A percentile compares a stretch with the other conserved stretches of the same genome.
Evolutionary conservation across 2,888 invertebrate species (phyloP).

Genomic region (Amphipoea lucens): DNA sequence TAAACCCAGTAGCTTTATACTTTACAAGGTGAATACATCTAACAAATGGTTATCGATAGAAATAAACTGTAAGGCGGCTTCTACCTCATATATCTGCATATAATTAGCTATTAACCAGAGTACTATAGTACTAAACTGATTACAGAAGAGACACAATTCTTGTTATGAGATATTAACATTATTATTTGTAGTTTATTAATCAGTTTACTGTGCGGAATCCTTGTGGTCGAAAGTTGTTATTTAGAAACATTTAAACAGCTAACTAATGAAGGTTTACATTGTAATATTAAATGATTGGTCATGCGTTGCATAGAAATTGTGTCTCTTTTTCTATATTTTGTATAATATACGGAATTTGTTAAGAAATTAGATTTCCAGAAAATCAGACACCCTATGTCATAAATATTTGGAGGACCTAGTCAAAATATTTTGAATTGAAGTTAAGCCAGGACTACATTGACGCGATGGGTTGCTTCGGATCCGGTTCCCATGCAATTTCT

Average conservation of each 20-base stretch:
- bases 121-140: constrained; percentile 35
- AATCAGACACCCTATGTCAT: too few species aligned
- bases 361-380: background rate
- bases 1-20: constrained; percentile 17
- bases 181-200: constrained; percentile 13
- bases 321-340: background rate
- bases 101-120: constrained; percentile 55
- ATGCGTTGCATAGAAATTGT: background rate
- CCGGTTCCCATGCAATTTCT: background rate
- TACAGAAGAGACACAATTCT: constrained; percentile 39
- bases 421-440: constrained; percentile 1
- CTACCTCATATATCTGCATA: constrained; percentile 48
- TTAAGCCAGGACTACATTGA: constrained; percentile 14
- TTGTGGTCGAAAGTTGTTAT: background rate
- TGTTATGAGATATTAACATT: constrained; percentile 30
- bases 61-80: constrained; percentile 41
- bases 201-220: constrained; percentile 5
- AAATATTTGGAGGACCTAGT: background rate
- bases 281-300: background rate
- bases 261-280: background rate
- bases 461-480: background rate
- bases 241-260: background rate
- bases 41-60: constrained; percentile 41
- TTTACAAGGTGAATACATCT: constrained; percentile 31
- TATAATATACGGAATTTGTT: background rate